Evolutionary conservation across 2,888 invertebrate species (phyloP).

Genomic region (Dolichomitus sp.): DNA sequence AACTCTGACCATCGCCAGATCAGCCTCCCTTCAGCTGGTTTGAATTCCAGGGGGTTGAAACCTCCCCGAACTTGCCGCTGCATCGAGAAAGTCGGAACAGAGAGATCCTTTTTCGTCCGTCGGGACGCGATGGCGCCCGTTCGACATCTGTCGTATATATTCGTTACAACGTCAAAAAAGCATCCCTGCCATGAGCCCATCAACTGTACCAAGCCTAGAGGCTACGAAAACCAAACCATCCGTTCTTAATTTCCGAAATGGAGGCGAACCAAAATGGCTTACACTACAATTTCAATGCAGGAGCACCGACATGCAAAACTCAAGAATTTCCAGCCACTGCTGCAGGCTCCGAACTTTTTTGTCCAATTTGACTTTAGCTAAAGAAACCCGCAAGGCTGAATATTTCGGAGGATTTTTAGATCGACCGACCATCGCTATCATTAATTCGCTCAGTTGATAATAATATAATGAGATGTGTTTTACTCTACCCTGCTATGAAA

Average conservation of each 20-base stretch:
- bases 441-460: slow-evolving; percentile 3
- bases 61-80: slow-evolving; percentile 67
- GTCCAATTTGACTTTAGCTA: slow-evolving; percentile 2
- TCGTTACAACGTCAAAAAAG: slow-evolving; percentile 60
- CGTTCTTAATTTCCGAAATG: slow-evolving; percentile 63
- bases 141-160: slow-evolving; percentile 83
- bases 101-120: slow-evolving; percentile 72
- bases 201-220: slow-evolving; percentile 6
- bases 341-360: background rate
- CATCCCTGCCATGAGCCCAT: background rate
- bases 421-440: background rate
- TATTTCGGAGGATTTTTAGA: background rate
- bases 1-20: slow-evolving; percentile 51
- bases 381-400: background rate
- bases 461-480: slow-evolving; percentile 11
- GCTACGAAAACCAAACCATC: slow-evolving; percentile 43
- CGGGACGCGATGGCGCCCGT: slow-evolving; percentile 78
- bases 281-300: slow-evolving; percentile 52
- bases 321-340: background rate
- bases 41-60: slow-evolving; percentile 69
- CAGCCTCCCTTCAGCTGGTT: slow-evolving; percentile 55
- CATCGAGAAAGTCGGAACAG: slow-evolving; percentile 56
- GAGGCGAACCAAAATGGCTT: slow-evolving; percentile 58
- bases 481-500: slow-evolving; percentile 7
- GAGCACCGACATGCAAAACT: background rate